Conservation (phyloP, 1,140 invertebrate species). For the Drosophila azteca region DNA sequence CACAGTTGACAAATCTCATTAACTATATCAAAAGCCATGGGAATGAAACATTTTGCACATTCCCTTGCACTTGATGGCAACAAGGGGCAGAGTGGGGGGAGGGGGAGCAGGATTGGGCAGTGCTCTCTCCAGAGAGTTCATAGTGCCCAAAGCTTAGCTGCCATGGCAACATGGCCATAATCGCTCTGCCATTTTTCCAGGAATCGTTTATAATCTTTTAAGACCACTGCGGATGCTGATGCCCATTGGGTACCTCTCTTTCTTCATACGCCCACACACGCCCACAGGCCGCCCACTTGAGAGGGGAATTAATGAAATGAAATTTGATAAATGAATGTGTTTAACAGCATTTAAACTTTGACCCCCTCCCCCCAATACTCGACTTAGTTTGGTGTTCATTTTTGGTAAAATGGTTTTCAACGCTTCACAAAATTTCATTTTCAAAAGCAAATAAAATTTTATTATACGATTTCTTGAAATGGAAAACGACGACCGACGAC, state of each 20-base stretch:
- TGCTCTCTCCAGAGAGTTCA: neutral
- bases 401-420: slow-evolving; percentile 57
- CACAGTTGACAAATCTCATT: too few species aligned
- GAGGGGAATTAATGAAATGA: slow-evolving; percentile 64
- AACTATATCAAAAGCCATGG: slow-evolving; percentile 16
- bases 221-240: slow-evolving; percentile 38
- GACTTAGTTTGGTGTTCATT: slow-evolving; percentile 20
- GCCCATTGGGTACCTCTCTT: slow-evolving; percentile 18
- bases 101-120: slow-evolving; percentile 10
- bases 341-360: slow-evolving; percentile 72
- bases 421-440: slow-evolving; percentile 79
- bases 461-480: slow-evolving; percentile 66
- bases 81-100: too few species aligned
- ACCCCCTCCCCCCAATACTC: slow-evolving; percentile 28
- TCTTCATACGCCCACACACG: slow-evolving; percentile 25
- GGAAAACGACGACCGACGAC: neutral
- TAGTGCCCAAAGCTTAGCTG: slow-evolving; percentile 26
- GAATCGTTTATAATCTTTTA: slow-evolving; percentile 73
- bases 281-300: slow-evolving; percentile 16
- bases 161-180: slow-evolving; percentile 59
- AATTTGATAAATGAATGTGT: slow-evolving; percentile 76
- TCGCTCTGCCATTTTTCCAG: slow-evolving; percentile 57
- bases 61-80: slow-evolving; percentile 3
- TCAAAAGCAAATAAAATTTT: slow-evolving; percentile 77
- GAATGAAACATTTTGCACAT: slow-evolving; percentile 42